Conservation (phyloP, 2,113 vertebrate species). For the Proteles cristata region DNA sequence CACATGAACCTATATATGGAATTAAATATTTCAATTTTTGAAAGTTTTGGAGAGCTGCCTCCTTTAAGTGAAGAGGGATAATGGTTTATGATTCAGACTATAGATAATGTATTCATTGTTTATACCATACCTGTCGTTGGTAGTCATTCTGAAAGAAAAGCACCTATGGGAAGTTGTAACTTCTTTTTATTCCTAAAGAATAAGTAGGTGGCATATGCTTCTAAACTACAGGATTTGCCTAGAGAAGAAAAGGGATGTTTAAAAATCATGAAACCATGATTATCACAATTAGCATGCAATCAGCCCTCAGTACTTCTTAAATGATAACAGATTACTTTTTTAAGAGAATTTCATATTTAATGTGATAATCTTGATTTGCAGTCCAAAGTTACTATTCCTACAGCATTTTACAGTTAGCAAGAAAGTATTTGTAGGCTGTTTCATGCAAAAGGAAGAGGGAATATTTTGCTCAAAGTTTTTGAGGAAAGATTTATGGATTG, state of each 20-base stretch:
- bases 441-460: background rate
- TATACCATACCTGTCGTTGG: background rate
- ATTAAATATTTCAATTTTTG: conserved; percentile 48
- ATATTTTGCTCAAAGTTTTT: background rate
- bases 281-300: background rate
- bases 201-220: background rate
- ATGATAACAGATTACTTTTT: background rate
- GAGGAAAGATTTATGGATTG: background rate
- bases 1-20: conserved; percentile 50
- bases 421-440: background rate
- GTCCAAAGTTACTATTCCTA: background rate
- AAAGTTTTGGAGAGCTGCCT: background rate
- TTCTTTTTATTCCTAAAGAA: background rate
- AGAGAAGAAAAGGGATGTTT: background rate
- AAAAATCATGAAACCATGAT: background rate
- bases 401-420: background rate
- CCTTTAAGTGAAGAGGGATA: background rate
- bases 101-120: background rate
- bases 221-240: background rate
- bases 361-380: background rate
- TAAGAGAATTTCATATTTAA: conserved; percentile 14
- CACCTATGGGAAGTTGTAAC: background rate
- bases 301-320: background rate
- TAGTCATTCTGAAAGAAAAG: conserved; percentile 48
- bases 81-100: conserved; percentile 31